phyloP scores from a whole-genome alignment of 30 jellyfish, hydroid and myxozoan species.

The Aurelia sp. region DNA sequence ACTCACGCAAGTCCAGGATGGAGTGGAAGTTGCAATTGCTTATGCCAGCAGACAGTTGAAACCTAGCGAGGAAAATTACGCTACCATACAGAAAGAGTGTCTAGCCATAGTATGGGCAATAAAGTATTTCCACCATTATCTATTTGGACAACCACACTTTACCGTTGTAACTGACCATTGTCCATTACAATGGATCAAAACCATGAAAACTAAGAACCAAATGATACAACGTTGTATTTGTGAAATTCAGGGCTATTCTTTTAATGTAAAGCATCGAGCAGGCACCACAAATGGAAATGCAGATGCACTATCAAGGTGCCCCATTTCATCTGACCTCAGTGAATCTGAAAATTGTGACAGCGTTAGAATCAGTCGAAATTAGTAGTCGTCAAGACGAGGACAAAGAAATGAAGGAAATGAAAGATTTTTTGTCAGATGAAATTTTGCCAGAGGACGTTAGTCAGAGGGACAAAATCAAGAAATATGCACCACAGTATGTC shows the following conservation, averaged over 20 bases:
- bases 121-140: conserved; percentile 39
- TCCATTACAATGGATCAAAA: conserved; percentile 44
- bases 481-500: background rate
- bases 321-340: background rate
- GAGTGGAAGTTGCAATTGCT: conserved; percentile 49
- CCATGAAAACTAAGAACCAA: conserved; percentile 20
- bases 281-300: conserved; percentile 47
- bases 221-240: conserved; percentile 27
- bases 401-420: conserved; percentile 6
- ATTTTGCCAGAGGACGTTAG: background rate
- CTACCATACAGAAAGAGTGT: background rate
- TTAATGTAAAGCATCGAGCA: conserved; percentile 27
- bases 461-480: background rate
- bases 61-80: conserved; percentile 20
- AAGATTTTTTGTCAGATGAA: background rate
- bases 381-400: conserved; percentile 18
- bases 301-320: conserved; percentile 51
- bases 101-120: conserved; percentile 37
- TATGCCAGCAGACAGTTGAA: conserved; percentile 55
- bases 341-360: conserved; percentile 2
- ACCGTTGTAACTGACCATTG: conserved; percentile 53
- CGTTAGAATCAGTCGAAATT: conserved; percentile 10
- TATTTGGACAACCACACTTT: conserved; percentile 35
- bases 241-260: conserved; percentile 20
- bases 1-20: conserved; percentile 48